A percentile compares a stretch with the other conserved stretches of the same genome.
phyloP scores from a whole-genome alignment of 2,888 invertebrate genomes.

The Netelia virgata region DNA sequence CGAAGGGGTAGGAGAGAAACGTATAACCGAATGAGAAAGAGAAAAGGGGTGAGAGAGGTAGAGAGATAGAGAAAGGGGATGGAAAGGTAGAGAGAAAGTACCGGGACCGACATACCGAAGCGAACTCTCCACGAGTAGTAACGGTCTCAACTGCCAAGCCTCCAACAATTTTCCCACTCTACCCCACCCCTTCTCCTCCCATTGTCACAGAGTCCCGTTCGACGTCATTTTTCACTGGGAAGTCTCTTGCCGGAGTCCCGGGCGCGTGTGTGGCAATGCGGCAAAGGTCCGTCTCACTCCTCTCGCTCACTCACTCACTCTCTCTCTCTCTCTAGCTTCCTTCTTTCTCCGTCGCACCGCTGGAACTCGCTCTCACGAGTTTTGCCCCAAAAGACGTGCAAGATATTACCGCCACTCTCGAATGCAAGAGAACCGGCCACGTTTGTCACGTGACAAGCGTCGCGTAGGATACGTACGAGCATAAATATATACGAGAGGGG shows the following conservation, averaged over 20 bases:
- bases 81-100: slow-evolving; percentile 34
- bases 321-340: background rate
- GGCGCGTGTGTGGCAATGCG: slow-evolving; percentile 46
- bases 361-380: slow-evolving; percentile 50
- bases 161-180: slow-evolving; percentile 50
- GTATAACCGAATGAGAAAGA: slow-evolving; percentile 46
- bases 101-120: slow-evolving; percentile 21
- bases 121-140: slow-evolving; percentile 51
- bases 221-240: slow-evolving; percentile 70
- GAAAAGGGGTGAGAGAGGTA: slow-evolving; percentile 25
- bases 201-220: slow-evolving; percentile 72
- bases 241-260: slow-evolving; percentile 58
- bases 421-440: slow-evolving; percentile 52
- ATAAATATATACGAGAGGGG: background rate
- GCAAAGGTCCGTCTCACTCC: slow-evolving; percentile 44
- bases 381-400: slow-evolving; percentile 53
- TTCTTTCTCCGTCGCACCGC: background rate
- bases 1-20: slow-evolving; percentile 10
- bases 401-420: slow-evolving; percentile 57
- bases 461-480: slow-evolving; percentile 9
- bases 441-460: slow-evolving; percentile 54
- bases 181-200: slow-evolving; percentile 37
- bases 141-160: slow-evolving; percentile 65
- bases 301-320: slow-evolving; percentile 15
- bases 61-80: slow-evolving; percentile 41